A percentile compares a stretch with the other conserved stretches of the same genome.
Evolutionary conservation across 2,113 vertebrate genomes (phyloP).

Genomic region (Podocnemis expansa): DNA sequence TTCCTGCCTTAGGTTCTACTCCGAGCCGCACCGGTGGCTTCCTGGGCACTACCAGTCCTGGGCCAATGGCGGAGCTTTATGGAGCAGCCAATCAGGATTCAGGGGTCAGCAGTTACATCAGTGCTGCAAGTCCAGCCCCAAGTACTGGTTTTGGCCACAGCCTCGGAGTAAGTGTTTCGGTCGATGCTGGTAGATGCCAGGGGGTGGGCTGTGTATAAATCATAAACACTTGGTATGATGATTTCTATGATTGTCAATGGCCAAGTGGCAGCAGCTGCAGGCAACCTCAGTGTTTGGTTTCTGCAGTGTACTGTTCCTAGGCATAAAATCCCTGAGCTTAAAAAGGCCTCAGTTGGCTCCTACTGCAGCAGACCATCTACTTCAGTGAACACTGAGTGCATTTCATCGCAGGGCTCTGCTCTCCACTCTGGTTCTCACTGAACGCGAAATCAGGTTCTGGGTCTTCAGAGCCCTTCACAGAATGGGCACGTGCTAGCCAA

Average conservation of each 20-base stretch:
- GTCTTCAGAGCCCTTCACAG: neutral
- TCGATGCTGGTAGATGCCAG: accelerated
- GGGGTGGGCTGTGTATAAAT: neutral
- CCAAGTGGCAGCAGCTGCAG: accelerated
- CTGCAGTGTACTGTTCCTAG: accelerated
- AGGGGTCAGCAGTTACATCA: constrained; percentile 98
- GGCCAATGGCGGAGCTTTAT: constrained; percentile 97
- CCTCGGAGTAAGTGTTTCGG: constrained; percentile 89
- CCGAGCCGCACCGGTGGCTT: constrained; percentile 96
- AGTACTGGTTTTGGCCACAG: constrained; percentile 97
- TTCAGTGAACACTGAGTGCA: neutral
- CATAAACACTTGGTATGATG: neutral
- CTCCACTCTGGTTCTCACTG: neutral
- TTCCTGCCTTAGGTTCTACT: constrained; percentile 87
- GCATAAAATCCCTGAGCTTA: neutral
- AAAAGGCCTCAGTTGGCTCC: neutral
- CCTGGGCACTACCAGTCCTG: constrained; percentile 96
- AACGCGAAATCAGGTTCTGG: neutral
- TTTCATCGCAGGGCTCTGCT: neutral
- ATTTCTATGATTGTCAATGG: neutral
- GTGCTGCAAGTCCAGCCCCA: constrained; percentile 95
- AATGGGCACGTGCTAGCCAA: neutral
- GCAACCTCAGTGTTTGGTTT: neutral
- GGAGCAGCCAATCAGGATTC: constrained; percentile 96
- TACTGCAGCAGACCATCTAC: neutral